phyloP scores from a whole-genome alignment of 2,113 vertebrate genomes.

The Hemiscyllium ocellatum region DNA sequence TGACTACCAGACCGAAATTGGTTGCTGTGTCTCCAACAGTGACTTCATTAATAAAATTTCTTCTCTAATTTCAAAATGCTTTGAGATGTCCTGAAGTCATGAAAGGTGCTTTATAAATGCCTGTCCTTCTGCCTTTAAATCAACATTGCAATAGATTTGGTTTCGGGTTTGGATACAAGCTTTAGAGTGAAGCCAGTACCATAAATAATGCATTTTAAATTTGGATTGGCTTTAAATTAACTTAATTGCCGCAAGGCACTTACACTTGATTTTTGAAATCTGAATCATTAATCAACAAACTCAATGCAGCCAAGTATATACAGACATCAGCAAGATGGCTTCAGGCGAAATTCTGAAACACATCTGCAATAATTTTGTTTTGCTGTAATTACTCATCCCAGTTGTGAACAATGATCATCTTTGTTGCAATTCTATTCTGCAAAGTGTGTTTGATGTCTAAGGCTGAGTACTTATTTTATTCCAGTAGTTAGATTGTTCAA shows the following conservation, averaged over 20 bases:
- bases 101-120: not conserved
- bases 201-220: slow-evolving; percentile 9
- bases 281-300: slow-evolving; percentile 34
- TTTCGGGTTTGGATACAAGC: not conserved
- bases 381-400: slow-evolving; percentile 27
- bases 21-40: not conserved
- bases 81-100: not conserved
- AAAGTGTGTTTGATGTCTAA: not conserved
- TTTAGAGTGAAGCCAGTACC: slow-evolving; percentile 1
- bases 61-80: not conserved
- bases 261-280: slow-evolving; percentile 17
- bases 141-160: not conserved
- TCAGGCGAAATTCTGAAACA: not conserved
- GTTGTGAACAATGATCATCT: not conserved
- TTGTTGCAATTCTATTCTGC: not conserved
- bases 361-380: slow-evolving; percentile 32
- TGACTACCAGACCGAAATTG: not conserved
- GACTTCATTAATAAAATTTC: not conserved
- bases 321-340: not conserved
- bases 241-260: slow-evolving; percentile 12
- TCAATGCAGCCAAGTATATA: slow-evolving; percentile 20
- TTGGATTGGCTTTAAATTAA: slow-evolving; percentile 29
- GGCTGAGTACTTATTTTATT: not conserved
- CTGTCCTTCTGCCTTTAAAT: not conserved
- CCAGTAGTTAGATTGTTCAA: not conserved